A percentile compares a stretch with the other conserved stretches of the same genome.
Evolutionary conservation across 2,797 vertebrate species (phyloP).

Genomic region (Acanthurus leucopareius): DNA sequence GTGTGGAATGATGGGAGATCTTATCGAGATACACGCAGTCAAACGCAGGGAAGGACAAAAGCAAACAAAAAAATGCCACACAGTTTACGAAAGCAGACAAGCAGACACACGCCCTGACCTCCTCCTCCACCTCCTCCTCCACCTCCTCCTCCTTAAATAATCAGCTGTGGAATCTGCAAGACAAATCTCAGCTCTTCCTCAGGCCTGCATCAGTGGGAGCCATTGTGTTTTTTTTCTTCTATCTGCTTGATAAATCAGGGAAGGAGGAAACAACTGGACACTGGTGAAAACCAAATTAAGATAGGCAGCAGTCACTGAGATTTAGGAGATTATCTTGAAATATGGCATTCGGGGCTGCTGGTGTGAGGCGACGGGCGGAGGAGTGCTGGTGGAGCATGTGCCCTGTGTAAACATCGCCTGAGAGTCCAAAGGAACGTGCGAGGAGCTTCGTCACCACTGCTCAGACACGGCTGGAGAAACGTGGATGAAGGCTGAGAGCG

Average conservation of each 20-base stretch:
- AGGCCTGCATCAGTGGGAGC: conserved; percentile 27
- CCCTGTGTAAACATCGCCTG: neutral
- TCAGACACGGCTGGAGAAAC: neutral
- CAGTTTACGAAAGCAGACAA: conserved; percentile 60
- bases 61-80: conserved; percentile 69
- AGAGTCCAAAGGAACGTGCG: conserved; percentile 13
- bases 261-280: conserved; percentile 41
- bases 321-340: conserved; percentile 57
- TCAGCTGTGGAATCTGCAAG: conserved; percentile 72
- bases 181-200: conserved; percentile 60
- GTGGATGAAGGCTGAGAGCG: conserved; percentile 3
- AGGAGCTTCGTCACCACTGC: neutral
- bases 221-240: conserved; percentile 56
- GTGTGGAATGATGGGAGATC: conserved; percentile 73
- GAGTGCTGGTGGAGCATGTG: neutral
- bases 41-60: conserved; percentile 61
- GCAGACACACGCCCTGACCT: conserved; percentile 69
- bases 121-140: conserved; percentile 17
- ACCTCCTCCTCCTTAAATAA: conserved; percentile 58
- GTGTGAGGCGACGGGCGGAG: neutral
- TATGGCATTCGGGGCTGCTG: conserved; percentile 35
- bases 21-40: conserved; percentile 38
- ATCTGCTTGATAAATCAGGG: conserved; percentile 49
- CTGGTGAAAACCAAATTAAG: conserved; percentile 57
- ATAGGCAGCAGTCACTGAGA: conserved; percentile 46